Evolutionary conservation across 1,140 invertebrate genomes (phyloP).

Genomic region (Drosophila kanapiae): DNA sequence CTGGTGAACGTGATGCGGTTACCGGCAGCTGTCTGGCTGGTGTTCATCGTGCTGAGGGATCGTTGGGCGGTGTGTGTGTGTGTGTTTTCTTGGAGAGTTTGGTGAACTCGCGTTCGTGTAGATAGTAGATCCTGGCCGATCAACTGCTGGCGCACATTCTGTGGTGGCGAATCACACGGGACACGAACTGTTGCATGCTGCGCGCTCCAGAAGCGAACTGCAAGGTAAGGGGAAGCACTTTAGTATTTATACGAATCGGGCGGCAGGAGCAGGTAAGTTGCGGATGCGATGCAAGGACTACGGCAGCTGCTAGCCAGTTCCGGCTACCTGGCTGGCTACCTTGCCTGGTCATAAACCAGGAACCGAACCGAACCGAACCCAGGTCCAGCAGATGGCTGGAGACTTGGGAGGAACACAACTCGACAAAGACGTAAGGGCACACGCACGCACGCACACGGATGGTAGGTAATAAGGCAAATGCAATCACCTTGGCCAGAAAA

Average conservation of each 20-base stretch:
- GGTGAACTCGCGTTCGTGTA: constrained; percentile 8
- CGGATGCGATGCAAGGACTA: not conserved
- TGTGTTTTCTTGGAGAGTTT: constrained; percentile 27
- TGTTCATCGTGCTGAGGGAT: constrained; percentile 68
- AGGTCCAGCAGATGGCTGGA: constrained; percentile 23
- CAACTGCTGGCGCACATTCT: constrained; percentile 73
- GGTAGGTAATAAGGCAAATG: constrained; percentile 37
- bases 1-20: constrained; percentile 86
- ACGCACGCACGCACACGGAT: constrained; percentile 13
- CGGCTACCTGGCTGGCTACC: constrained; percentile 50
- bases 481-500: constrained; percentile 68
- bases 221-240: constrained; percentile 51
- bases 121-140: constrained; percentile 39
- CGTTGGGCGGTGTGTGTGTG: constrained; percentile 22
- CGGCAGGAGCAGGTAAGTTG: constrained; percentile 25
- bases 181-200: constrained; percentile 56
- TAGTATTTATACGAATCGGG: constrained; percentile 47
- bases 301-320: constrained; percentile 23
- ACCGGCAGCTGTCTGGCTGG: constrained; percentile 71
- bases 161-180: constrained; percentile 41
- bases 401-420: constrained; percentile 7
- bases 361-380: constrained; percentile 31
- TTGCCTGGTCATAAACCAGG: constrained; percentile 35
- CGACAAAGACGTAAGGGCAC: constrained; percentile 6
- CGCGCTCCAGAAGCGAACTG: constrained; percentile 56